A percentile compares a stretch with the other conserved stretches of the same genome.
Evolutionary conservation across 2,797 vertebrate genomes (phyloP).

Genomic region (Brachymystax lenok): DNA sequence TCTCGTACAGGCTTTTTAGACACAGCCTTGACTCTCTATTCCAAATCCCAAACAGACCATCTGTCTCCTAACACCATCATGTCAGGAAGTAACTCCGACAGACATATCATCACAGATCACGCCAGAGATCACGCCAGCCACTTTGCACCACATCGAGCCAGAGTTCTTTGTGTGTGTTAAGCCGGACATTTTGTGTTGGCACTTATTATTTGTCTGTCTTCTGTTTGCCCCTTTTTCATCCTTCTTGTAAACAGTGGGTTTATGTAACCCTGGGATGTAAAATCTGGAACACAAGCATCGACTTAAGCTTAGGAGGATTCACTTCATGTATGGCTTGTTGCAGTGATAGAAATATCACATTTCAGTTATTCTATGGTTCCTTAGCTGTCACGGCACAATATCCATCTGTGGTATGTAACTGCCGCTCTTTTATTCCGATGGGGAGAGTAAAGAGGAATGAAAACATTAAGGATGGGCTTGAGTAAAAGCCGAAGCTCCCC

Average conservation of each 20-base stretch:
- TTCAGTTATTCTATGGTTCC: slow-evolving; percentile 1
- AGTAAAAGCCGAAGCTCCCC: not conserved
- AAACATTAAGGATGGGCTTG: not conserved
- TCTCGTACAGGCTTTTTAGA: slow-evolving; percentile 10
- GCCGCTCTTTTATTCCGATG: not conserved
- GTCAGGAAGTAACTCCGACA: slow-evolving; percentile 18
- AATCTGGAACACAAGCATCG: slow-evolving; percentile 45
- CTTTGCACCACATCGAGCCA: slow-evolving; percentile 26
- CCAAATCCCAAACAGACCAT: slow-evolving; percentile 14
- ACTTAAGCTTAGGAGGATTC: slow-evolving; percentile 21
- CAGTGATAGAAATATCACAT: slow-evolving; percentile 12
- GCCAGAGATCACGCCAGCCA: not conserved
- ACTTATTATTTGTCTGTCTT: slow-evolving; percentile 34
- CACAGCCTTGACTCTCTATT: slow-evolving; percentile 10
- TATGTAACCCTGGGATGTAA: slow-evolving; percentile 55
- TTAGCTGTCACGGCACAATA: not conserved
- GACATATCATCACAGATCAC: not conserved
- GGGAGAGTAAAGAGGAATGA: not conserved
- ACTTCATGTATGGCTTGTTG: slow-evolving; percentile 19
- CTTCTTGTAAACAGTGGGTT: slow-evolving; percentile 49
- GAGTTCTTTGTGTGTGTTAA: slow-evolving; percentile 35
- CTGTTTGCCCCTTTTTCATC: slow-evolving; percentile 25
- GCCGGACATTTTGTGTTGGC: slow-evolving; percentile 33
- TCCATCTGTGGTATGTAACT: not conserved
- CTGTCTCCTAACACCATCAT: slow-evolving; percentile 22